These are phyloP conservation scores for Drosophila melanosoma DNA, from an alignment of 2,888 invertebrate genomes.

Conservation along the genomic window DNA sequence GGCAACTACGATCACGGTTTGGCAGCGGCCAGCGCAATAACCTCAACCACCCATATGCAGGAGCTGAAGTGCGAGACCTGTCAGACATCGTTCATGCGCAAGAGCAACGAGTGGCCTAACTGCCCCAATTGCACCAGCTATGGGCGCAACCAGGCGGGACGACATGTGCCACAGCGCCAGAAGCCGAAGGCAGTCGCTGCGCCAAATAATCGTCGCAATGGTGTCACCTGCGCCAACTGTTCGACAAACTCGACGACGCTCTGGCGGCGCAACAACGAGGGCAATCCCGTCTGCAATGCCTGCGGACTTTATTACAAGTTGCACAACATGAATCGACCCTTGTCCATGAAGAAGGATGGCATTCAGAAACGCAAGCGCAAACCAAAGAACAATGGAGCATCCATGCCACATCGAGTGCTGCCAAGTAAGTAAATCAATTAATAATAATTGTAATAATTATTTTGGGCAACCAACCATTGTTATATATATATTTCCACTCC, in stretches of 20 bases:
- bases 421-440: constrained; percentile 75
- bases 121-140: constrained; percentile 70
- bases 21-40: constrained; percentile 43
- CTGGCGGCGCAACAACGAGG: constrained; percentile 94
- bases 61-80: constrained; percentile 82
- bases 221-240: constrained; percentile 88
- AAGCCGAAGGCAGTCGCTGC: constrained; percentile 81
- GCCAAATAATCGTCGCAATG: constrained; percentile 83
- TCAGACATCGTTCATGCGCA: constrained; percentile 70
- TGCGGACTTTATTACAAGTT: constrained; percentile 87
- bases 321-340: constrained; percentile 91
- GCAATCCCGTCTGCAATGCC: constrained; percentile 94
- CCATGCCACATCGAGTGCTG: constrained; percentile 74
- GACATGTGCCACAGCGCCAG: constrained; percentile 77
- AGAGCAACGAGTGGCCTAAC: constrained; percentile 70
- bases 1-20: constrained; percentile 70
- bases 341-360: constrained; percentile 99
- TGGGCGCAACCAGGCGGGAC: constrained; percentile 51
- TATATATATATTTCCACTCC: background rate
- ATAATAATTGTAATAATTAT: background rate
- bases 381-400: constrained; percentile 87
- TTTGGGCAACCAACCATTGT: background rate
- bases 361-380: constrained; percentile 99
- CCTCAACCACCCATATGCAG: constrained; percentile 49
- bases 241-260: constrained; percentile 89